Evolutionary conservation across 2,113 vertebrate species (phyloP), one percentile per base, ranked within the genome.

Genomic region (Silurus glanis): DNA sequence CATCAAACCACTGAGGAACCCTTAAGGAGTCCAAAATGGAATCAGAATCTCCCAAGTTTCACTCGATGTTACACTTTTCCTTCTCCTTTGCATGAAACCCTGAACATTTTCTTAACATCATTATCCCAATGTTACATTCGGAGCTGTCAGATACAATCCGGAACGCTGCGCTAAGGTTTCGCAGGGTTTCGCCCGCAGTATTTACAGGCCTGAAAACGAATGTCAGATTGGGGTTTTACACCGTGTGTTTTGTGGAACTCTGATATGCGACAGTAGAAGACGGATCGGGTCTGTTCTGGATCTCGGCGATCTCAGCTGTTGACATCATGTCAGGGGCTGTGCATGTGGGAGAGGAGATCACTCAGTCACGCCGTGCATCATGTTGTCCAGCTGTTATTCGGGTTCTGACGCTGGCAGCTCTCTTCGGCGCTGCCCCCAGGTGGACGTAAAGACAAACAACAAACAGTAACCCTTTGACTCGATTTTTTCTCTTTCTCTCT

Each of bases 241-340:
- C 23, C 55, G 75, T 25, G 64, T 28, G 51, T 56, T 79, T 67
- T 55, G 61, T 67, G 19, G 49, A 53, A 56, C 47, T n/a, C 19
- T 80, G 47, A 55, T 66, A 78, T 83, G 51, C 83, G 84, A 88
- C 74, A 80, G 49, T 53, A 66, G 87, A 86, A 88, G 87, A 86
- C 71, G 37, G 49, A 83, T 86, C n/a, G 9, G 47, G 58, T 83
- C 71, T 87, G 80, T 83, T 86, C 71, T 47, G 66, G 80, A 87
- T 82, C 85, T 87, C 19, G 64, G 13, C 59, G 69, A 87, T 82
- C 85, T 87, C 86, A 87, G 81, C 72, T 88, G 84, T 85, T 79
- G 45, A 88, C 80, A 83, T 79, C 19, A 71, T 85, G 84, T 87
- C 86, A 78, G 71, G 59, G 28, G 16, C 80, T 67, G 72, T 76